phyloP scores from a whole-genome alignment of 2,797 vertebrate genomes.

The Macrochelys suwanniensis region DNA sequence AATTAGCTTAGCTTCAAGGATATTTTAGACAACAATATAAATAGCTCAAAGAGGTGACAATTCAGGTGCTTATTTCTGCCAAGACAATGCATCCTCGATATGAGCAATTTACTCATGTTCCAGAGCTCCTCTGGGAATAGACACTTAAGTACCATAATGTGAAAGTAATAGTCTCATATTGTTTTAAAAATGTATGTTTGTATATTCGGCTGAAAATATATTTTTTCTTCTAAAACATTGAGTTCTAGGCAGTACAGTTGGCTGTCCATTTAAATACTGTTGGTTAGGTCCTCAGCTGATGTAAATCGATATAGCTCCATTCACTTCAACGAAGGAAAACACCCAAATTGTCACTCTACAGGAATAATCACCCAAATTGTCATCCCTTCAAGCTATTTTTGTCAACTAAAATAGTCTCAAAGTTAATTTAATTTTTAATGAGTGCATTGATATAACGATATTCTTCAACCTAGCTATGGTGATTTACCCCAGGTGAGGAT shows the following conservation, averaged over 20 bases:
- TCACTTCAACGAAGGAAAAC: not conserved
- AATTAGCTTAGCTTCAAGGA: not conserved
- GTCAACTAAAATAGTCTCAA: not conserved
- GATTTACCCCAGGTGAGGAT: not conserved
- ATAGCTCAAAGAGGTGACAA: not conserved
- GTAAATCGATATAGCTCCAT: not conserved
- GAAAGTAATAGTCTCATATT: not conserved
- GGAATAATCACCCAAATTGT: not conserved
- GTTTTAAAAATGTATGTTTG: not conserved
- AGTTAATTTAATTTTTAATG: constrained; percentile 38
- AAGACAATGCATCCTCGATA: not conserved
- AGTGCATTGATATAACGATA: not conserved
- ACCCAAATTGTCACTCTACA: not conserved
- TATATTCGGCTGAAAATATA: not conserved
- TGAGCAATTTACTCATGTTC: not conserved
- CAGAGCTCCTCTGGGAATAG: not conserved
- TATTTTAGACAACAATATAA: not conserved
- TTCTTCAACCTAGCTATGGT: not conserved
- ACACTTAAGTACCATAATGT: not conserved
- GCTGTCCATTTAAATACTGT: not conserved
- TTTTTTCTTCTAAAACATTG: not conserved
- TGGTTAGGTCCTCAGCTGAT: not conserved
- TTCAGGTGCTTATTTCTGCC: not conserved
- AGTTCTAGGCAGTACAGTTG: not conserved
- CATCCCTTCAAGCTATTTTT: constrained; percentile 25